These are phyloP conservation scores for Acanthopagrus latus DNA, from an alignment of 2,797 vertebrate species.

Conservation along the genomic window DNA sequence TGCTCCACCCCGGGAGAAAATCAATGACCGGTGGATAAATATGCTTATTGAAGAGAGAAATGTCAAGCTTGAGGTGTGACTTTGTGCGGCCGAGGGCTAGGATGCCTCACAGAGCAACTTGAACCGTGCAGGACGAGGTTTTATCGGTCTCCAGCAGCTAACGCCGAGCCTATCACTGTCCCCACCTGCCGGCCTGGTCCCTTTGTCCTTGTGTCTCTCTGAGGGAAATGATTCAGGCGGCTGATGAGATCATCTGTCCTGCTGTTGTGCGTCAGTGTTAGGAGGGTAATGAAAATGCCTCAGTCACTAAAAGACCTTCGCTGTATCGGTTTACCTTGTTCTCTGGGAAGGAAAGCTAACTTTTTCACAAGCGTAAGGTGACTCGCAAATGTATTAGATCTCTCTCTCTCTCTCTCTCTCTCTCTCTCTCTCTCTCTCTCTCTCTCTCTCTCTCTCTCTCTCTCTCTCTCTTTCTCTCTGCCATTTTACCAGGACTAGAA, in stretches of 20 bases:
- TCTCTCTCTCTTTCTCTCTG: neutral
- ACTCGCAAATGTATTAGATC: constrained; percentile 2
- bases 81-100: neutral
- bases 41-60: constrained; percentile 29
- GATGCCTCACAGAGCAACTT: constrained; percentile 26
- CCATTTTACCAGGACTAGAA: neutral
- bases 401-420: neutral
- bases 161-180: constrained; percentile 5
- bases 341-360: constrained; percentile 27
- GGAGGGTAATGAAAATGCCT: constrained; percentile 36
- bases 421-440: neutral
- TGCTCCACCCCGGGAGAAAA: constrained; percentile 32
- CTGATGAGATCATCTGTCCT: constrained; percentile 30
- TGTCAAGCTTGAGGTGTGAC: constrained; percentile 16
- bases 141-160: constrained; percentile 21
- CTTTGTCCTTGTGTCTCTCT: constrained; percentile 25
- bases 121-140: constrained; percentile 19
- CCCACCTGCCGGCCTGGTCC: constrained; percentile 17
- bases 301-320: constrained; percentile 11
- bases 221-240: constrained; percentile 19
- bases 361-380: constrained; percentile 4
- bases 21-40: constrained; percentile 31
- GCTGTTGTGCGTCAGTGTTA: constrained; percentile 10
- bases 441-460: neutral
- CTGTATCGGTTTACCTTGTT: constrained; percentile 50